phyloP scores from a whole-genome alignment of 2,797 vertebrate genomes.

The Silurus aristotelis region DNA sequence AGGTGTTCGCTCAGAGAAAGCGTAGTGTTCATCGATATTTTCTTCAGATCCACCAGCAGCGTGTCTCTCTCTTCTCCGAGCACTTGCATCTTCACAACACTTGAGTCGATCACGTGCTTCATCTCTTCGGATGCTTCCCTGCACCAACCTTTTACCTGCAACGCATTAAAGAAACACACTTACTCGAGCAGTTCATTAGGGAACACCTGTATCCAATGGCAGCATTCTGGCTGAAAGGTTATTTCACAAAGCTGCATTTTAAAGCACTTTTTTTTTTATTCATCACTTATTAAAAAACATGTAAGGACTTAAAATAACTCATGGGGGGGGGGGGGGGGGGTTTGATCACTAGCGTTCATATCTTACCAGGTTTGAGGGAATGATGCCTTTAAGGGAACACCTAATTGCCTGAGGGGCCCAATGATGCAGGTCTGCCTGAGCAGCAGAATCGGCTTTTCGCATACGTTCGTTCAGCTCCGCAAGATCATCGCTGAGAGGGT shows the following conservation, averaged over 20 bases:
- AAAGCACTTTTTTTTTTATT: too few species aligned
- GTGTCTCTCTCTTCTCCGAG: constrained; percentile 66
- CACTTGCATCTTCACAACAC: constrained; percentile 66
- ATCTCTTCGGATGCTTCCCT: constrained; percentile 65
- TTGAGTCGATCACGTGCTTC: constrained; percentile 57
- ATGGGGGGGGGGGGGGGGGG: too few species aligned
- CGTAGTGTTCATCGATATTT: constrained; percentile 58
- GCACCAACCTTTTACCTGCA: constrained; percentile 71
- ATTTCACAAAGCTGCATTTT: too few species aligned
- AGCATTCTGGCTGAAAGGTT: too few species aligned
- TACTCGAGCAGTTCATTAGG: neutral
- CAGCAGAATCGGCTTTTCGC: constrained; percentile 55
- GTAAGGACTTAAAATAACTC: too few species aligned
- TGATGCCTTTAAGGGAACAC: constrained; percentile 76
- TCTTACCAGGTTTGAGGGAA: constrained; percentile 71
- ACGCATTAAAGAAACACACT: neutral
- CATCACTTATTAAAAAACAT: too few species aligned
- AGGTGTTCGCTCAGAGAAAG: constrained; percentile 74
- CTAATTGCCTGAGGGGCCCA: constrained; percentile 68
- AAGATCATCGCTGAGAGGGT: constrained; percentile 45
- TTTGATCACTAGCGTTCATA: neutral
- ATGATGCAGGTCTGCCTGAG: constrained; percentile 47
- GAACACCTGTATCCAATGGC: neutral
- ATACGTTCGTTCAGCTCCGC: constrained; percentile 61
- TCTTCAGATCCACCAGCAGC: constrained; percentile 75